Conservation (phyloP, 2,888 invertebrate genomes). For the Trisateles emortualis region DNA sequence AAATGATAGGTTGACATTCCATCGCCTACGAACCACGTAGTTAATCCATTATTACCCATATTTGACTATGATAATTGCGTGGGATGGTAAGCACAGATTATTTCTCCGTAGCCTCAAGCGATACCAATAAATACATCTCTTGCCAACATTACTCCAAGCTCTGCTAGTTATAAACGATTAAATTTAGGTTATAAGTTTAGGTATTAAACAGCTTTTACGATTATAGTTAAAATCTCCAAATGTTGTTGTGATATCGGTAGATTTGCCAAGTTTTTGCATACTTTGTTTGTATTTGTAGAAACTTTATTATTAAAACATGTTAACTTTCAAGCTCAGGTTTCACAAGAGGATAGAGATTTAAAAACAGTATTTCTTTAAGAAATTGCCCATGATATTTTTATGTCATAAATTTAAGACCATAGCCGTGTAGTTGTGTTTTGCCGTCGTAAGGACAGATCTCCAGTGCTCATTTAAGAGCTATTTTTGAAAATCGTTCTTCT, state of each 20-base stretch:
- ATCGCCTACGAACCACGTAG: slow-evolving; percentile 16
- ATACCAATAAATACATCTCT: slow-evolving; percentile 30
- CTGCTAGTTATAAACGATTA: slow-evolving; percentile 11
- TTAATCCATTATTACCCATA: slow-evolving; percentile 33
- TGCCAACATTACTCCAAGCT: slow-evolving; percentile 23
- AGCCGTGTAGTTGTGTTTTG: no score
- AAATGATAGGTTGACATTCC: slow-evolving; percentile 28
- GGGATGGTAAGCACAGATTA: slow-evolving; percentile 36
- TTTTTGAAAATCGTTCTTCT: no score
- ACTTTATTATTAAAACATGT: no score
- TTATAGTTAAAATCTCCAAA: slow-evolving; percentile 2
- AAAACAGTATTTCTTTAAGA: no score
- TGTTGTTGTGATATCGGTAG: slow-evolving; percentile 16
- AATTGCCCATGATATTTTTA: no score
- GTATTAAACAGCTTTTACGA: no score
- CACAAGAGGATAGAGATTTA: no score
- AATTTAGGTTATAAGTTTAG: slow-evolving; percentile 3
- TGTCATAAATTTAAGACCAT: no score
- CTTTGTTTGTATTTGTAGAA: background rate
- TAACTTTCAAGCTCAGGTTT: no score
- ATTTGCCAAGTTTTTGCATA: slow-evolving; percentile 19
- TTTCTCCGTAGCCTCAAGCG: slow-evolving; percentile 29
- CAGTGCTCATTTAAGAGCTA: no score
- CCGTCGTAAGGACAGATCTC: no score
- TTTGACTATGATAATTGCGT: slow-evolving; percentile 28